These are phyloP conservation scores for Teinopalpus imperialis DNA, from an alignment of 2,888 invertebrate genomes.

Conservation along the genomic window DNA sequence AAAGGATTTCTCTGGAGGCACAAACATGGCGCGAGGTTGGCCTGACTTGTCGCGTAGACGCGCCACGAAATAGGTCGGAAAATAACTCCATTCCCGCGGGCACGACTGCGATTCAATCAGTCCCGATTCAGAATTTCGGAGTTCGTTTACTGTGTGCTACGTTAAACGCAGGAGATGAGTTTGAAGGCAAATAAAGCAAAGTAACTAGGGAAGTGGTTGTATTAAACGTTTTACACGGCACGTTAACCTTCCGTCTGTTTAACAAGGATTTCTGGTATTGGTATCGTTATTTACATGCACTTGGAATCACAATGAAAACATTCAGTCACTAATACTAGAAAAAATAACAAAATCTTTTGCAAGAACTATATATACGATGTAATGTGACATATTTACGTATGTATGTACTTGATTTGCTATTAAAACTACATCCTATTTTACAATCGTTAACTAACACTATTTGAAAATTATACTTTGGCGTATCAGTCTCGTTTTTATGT, in stretches of 20 bases:
- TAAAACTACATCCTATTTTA: no score
- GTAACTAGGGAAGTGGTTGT: conserved; percentile 42
- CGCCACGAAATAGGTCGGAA: conserved; percentile 75
- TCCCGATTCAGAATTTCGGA: conserved; percentile 76
- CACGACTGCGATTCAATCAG: conserved; percentile 76
- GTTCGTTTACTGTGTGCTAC: conserved; percentile 72
- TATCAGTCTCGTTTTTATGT: no score
- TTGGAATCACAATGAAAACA: conserved; percentile 1
- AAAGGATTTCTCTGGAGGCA: conserved; percentile 72
- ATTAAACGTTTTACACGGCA: conserved; percentile 52
- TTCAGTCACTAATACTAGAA: conserved; percentile 24
- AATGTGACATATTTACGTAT: no score
- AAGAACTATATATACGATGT: no score
- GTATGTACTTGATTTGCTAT: no score
- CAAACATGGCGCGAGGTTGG: conserved; percentile 52
- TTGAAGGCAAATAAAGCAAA: conserved; percentile 51
- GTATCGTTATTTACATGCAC: conserved; percentile 15
- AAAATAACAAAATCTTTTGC: no score
- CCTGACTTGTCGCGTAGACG: conserved; percentile 49
- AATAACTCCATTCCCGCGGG: conserved; percentile 75
- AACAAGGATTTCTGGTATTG: not conserved
- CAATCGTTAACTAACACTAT: no score
- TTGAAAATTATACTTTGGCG: no score
- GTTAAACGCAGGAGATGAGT: conserved; percentile 57
- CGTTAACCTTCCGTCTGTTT: conserved; percentile 42